A percentile compares a stretch with the other conserved stretches of the same genome.
Evolutionary conservation across 2,113 vertebrate genomes (phyloP).

Genomic region (Desmodus rotundus): DNA sequence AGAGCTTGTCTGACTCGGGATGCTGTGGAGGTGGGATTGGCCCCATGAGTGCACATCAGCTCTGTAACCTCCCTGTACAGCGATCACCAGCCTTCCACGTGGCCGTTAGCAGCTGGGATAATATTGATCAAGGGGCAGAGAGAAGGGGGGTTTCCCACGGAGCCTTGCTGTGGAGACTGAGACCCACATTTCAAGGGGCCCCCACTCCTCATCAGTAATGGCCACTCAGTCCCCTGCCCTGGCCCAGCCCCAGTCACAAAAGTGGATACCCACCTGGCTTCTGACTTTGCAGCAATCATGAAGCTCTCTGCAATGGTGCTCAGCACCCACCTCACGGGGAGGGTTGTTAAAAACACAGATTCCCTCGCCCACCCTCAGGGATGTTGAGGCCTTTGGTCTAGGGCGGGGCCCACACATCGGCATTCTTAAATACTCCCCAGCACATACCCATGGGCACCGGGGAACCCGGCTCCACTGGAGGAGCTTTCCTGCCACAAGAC

Average conservation of each 20-base stretch:
- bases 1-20: background rate
- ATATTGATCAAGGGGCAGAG: too few relatives aligned
- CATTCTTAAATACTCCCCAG: background rate
- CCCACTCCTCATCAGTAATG: background rate
- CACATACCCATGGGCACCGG: rapidly evolving
- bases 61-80: rapidly evolving
- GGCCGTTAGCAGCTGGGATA: rapidly evolving
- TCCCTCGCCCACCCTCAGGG: background rate
- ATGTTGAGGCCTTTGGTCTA: background rate
- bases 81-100: rapidly evolving
- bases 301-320: rapidly evolving
- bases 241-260: background rate
- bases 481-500: rapidly evolving
- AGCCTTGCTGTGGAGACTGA: background rate
- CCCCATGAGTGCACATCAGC: rapidly evolving
- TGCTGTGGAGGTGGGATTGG: rapidly evolving
- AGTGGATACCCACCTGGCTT: background rate
- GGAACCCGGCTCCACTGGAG: rapidly evolving
- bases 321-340: background rate
- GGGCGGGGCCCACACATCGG: background rate
- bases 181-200: background rate
- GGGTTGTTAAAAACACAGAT: background rate
- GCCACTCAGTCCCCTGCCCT: background rate
- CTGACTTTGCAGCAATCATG: background rate
- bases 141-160: background rate